phyloP scores from a whole-genome alignment of 2,113 vertebrate genomes.

The Cryptotis parvus region DNA sequence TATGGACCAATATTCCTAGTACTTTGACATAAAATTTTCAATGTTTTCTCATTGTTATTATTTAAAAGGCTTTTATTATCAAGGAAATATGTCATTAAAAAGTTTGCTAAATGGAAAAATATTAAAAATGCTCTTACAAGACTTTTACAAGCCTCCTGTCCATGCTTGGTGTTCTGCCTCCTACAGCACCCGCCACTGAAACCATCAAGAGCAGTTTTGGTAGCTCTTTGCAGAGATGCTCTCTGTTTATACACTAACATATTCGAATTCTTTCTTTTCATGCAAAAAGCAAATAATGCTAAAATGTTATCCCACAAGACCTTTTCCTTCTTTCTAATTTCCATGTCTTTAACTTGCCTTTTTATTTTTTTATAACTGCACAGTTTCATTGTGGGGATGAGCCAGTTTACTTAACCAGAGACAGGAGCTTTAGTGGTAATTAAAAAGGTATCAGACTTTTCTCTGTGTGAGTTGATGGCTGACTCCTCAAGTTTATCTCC shows the following conservation, averaged over 20 bases:
- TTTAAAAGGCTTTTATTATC: constrained; percentile 45
- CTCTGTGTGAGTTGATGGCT: neutral
- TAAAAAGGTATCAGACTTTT: neutral
- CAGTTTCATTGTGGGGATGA: accelerated
- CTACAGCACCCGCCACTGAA: neutral
- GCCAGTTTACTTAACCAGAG: neutral
- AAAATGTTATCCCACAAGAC: neutral
- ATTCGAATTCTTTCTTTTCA: constrained; percentile 42
- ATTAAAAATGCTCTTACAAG: neutral
- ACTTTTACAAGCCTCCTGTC: neutral
- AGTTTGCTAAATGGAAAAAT: neutral
- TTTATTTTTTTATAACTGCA: neutral
- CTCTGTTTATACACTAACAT: neutral
- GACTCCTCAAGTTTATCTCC: neutral
- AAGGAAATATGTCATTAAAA: constrained; percentile 26
- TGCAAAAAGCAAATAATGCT: constrained; percentile 1
- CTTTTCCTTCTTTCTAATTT: neutral
- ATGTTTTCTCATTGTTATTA: neutral
- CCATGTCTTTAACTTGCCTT: neutral
- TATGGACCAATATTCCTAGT: neutral
- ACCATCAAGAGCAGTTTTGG: neutral
- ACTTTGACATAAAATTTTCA: constrained; percentile 18
- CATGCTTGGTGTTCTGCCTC: too few relatives aligned
- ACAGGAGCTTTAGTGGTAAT: neutral
- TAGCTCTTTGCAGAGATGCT: constrained; percentile 43